A percentile compares a stretch with the other conserved stretches of the same genome.
Conservation (phyloP, 53 echinoderm and acorn worm species). For the Astropecten irregularis region DNA sequence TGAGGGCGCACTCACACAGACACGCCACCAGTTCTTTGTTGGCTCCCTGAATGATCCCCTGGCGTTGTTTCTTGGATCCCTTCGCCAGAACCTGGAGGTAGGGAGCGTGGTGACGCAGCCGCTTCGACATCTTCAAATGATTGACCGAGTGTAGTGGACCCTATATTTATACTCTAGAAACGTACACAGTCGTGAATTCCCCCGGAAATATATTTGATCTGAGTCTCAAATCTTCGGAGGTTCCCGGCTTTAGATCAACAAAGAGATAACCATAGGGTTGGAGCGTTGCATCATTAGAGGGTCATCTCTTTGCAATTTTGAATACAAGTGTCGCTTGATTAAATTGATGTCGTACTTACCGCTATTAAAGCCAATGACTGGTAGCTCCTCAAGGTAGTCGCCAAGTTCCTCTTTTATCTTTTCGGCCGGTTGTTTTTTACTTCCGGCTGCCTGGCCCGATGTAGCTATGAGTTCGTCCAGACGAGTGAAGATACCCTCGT, state of each 20-base stretch:
- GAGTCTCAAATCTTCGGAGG: neutral
- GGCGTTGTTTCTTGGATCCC: neutral
- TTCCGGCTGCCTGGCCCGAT: no score
- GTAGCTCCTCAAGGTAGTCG: no score
- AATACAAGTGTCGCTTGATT: no score
- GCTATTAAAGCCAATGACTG: no score
- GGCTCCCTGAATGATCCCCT: neutral
- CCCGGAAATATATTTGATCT: neutral
- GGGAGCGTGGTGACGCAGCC: conserved; percentile 16
- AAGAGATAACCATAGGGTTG: conserved; percentile 17
- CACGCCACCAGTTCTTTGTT: neutral
- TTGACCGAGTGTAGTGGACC: no score
- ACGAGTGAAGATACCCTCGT: no score
- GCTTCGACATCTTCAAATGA: neutral
- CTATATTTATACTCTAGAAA: neutral
- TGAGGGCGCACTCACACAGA: no score
- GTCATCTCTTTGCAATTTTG: no score
- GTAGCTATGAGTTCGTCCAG: no score
- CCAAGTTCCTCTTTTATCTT: no score
- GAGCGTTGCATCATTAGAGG: neutral
- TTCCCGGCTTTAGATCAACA: neutral
- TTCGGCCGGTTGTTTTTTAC: no score
- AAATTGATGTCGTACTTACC: no score
- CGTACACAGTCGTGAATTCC: neutral
- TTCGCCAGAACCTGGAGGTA: conserved; percentile 9